Conservation (phyloP, 92 coral and sea anemone species). For the Hydrozoanthus gracilis region DNA sequence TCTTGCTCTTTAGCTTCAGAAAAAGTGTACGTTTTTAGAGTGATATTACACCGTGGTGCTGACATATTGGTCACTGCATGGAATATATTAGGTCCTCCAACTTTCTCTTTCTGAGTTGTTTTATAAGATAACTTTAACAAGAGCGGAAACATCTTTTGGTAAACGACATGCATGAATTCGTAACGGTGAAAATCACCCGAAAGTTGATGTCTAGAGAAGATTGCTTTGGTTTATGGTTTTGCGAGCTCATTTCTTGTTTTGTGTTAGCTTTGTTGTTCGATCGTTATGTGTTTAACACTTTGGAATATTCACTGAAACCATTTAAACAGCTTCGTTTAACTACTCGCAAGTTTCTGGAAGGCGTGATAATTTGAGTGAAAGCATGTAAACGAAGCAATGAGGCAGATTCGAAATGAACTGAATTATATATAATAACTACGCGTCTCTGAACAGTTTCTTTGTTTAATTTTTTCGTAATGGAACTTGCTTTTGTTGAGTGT, state of each 20-base stretch:
- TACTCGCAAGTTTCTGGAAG: not conserved
- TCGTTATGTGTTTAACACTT: not conserved
- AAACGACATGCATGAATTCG: too few species aligned
- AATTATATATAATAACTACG: not conserved
- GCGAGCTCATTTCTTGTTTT: not conserved
- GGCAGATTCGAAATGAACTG: too few species aligned
- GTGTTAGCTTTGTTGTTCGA: not conserved
- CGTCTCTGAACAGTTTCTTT: conserved; percentile 5
- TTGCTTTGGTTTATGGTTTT: not conserved
- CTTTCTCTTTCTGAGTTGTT: too few species aligned
- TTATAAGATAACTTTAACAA: too few species aligned
- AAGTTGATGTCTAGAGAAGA: not conserved
- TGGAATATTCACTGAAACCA: not conserved
- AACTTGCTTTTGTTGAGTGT: conserved; percentile 8
- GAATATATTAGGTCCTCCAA: too few species aligned
- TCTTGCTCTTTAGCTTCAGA: too few species aligned
- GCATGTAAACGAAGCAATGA: conserved; percentile 33
- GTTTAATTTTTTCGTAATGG: conserved; percentile 32
- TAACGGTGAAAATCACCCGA: too few species aligned
- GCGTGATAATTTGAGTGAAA: conserved; percentile 8
- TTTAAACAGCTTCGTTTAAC: not conserved
- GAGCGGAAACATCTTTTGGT: too few species aligned
- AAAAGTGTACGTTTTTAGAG: too few species aligned
- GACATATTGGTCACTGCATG: too few species aligned
- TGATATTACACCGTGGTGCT: too few species aligned